phyloP scores from a whole-genome alignment of 2,888 invertebrate species.

The Oscheius sp. region DNA sequence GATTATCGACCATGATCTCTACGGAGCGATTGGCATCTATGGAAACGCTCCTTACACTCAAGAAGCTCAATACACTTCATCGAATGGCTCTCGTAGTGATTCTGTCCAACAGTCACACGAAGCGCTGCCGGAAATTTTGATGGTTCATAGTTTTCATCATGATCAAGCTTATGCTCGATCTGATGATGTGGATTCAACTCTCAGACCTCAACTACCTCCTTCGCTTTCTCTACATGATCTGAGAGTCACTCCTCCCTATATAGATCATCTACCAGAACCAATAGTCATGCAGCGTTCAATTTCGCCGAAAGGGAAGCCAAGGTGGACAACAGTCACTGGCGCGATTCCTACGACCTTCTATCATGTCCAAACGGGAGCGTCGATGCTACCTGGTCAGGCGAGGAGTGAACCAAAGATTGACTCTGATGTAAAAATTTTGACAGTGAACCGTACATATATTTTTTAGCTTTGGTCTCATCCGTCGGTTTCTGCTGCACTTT shows the following conservation, averaged over 20 bases:
- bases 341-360: slow-evolving; percentile 25
- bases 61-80: slow-evolving; percentile 24
- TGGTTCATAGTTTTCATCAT: slow-evolving; percentile 32
- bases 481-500: slow-evolving; percentile 7
- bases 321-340: slow-evolving; percentile 31
- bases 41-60: not conserved
- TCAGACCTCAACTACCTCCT: slow-evolving; percentile 17
- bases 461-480: slow-evolving; percentile 33
- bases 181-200: slow-evolving; percentile 28
- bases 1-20: not conserved
- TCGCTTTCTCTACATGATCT: slow-evolving; percentile 25
- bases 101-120: slow-evolving; percentile 34
- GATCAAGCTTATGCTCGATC: slow-evolving; percentile 9
- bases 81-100: slow-evolving; percentile 30
- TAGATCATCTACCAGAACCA: not conserved
- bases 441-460: not conserved
- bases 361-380: slow-evolving; percentile 17
- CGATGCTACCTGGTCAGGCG: slow-evolving; percentile 18
- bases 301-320: slow-evolving; percentile 19
- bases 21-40: not conserved
- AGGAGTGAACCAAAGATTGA: slow-evolving; percentile 32
- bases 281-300: slow-evolving; percentile 18
- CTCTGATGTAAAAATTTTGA: slow-evolving; percentile 21
- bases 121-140: slow-evolving; percentile 32
- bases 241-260: not conserved